Base-by-base conservation (phyloP, 2,888 invertebrate genomes). In the Tupiocoris notatus region DNA sequence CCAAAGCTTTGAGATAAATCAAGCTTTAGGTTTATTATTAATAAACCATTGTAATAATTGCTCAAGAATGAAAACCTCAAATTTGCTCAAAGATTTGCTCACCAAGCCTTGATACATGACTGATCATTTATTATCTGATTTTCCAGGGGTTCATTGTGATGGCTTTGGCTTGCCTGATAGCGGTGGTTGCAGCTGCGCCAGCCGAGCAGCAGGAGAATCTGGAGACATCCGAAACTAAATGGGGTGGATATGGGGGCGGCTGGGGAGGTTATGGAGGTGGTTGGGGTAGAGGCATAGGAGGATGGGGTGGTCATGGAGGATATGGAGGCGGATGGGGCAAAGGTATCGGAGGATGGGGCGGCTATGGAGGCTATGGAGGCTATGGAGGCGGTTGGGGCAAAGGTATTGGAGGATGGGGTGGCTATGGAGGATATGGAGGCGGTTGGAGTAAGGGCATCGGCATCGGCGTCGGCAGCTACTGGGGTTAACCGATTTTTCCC, bases 181-280 rank as follows among this genome's bases (percentile, higher is more conserved):
- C 61, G 2, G 18, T 17, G 12, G 70, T 58, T n/a, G 70, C 70
- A 0, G 54, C 70, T 24, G 61, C 70, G 23, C 1, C 70, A 12
- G 22, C 24, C 9, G 70, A 70, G 1, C 24, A 70, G 2, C 58
- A 58, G 23, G 70, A 70, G 17, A 12, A 57, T 7, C 61, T 70
- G 23, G 70, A 70, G 25, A 70, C 59, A 16, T 58, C 70, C 16
- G 70, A 70, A 16, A 70, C 70, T 9, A 70, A 70, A 24, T 70
- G 70, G 70, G 70, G 61, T 9, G 59, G 25, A 23, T 68, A 68
- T 18, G 70, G 67, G 20, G 65, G 67, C 67, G 67, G 67, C n/a
- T 67, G 67, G 67, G 67, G 67, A 17, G 70, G 70, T 9, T 59
- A 70, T 58, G 61, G 68, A 68, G 59, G 68, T 23, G 68, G 70